Base-by-base conservation (phyloP, 2,888 invertebrate species). In the Andrena marginata region DNA sequence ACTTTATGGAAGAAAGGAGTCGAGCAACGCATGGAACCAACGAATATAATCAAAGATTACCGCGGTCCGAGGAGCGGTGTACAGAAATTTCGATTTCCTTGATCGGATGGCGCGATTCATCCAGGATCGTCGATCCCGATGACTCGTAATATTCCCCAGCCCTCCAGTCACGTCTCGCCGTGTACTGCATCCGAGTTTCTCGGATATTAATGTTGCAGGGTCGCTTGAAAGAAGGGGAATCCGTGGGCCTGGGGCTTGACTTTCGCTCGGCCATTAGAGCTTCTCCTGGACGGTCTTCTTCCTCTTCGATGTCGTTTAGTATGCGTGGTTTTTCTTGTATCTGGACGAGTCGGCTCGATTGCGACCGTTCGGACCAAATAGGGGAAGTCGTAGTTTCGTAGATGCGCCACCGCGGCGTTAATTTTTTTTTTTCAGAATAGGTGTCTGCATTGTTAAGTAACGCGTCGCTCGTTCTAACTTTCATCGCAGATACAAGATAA, bases 181-280 rank as follows among this genome's bases (percentile, higher is more conserved):
- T 87, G 73, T 79, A 80, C 80, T 77, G 89, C 82, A 90, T 89
- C 86, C 87, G 87, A 87, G 89, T 90, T 91, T 90, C 90, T 90
- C 90, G 85, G 87, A 87, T 89, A 87, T 86, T 86, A 87, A 87
- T 73, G 89, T 84, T 86, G 87, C 88, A 89, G 85, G 85, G 80
- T 91, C 87, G 89, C 67, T 84, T 72, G 67, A 85, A 81, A 68
- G 85, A 87, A 87, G 84, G 81, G 85, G 82, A 84, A 82, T 68
- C 76, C 70, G 68, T 75, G 82, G 75, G 85, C 84, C 88, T 80
- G 85, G 79, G 91, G 90, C 90, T 85, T 79, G 90, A 92, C 92
- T 92, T 92, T 92, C 92, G 91, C 92, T 92, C 89, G 87, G 67
- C 82, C 73, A 75, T 69, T 60, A 68, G 77, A 69, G 62, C 79